phyloP scores from a whole-genome alignment of 2,113 vertebrate genomes.

The Heliornis fulica region DNA sequence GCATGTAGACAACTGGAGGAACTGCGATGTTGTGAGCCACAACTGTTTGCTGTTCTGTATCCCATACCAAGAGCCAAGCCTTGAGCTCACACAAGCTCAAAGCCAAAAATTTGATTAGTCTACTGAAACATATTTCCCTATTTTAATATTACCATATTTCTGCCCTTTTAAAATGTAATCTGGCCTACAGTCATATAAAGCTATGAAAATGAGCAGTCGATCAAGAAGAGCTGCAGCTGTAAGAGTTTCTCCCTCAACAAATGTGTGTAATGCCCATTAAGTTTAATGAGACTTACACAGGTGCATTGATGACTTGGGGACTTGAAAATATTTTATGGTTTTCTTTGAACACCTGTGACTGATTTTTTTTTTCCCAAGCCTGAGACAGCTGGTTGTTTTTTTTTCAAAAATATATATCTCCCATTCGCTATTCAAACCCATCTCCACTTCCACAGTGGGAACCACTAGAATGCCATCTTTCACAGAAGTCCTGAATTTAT shows the following conservation, averaged over 20 bases:
- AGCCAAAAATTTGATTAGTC: background rate
- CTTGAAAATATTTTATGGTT: background rate
- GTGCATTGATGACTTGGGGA: background rate
- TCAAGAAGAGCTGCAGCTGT: conserved; percentile 2
- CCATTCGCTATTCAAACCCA: background rate
- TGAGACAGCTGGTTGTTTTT: background rate
- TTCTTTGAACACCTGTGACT: background rate
- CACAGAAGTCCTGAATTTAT: background rate
- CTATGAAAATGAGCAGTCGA: background rate
- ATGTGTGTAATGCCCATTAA: background rate
- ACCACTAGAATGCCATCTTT: background rate
- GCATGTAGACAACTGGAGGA: fast-evolving
- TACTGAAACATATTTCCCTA: background rate
- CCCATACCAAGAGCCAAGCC: background rate
- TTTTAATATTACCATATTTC: too few relatives aligned
- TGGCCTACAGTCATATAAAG: background rate
- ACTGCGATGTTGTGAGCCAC: fast-evolving
- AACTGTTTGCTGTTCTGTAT: background rate
- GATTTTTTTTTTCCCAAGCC: background rate
- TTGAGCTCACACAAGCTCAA: background rate
- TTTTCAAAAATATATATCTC: background rate
- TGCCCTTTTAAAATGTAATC: background rate
- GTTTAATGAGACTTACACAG: background rate
- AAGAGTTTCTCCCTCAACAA: background rate
- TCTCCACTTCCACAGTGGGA: background rate